Evolutionary conservation across 2,113 vertebrate species (phyloP), one percentile per base, ranked within the genome.

Genomic region (Tetrao urogallus): DNA sequence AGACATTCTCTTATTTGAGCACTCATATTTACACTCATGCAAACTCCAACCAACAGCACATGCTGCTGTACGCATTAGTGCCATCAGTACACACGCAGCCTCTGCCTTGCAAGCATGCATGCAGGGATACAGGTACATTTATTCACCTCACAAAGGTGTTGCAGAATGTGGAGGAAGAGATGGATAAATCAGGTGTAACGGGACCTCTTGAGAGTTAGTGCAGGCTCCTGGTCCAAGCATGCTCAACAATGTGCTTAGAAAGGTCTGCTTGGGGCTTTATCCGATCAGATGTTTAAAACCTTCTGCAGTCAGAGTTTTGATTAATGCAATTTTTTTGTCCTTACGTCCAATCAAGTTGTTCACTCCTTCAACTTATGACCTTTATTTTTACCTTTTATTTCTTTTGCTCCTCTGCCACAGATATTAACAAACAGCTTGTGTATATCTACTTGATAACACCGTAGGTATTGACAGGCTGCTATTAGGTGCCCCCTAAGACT

Each of bases 1-100:
- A 43, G 72, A 75, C 67, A 6, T 71, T 50, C 82, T 63, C 67
- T 50, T 78, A 3, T 8, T 24, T 34, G 79, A 45, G 48, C 8
- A 18, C 15, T 0, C 2, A 0, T 2, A 0, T 1, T n/a, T 54
- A 6, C 1, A 0, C 18, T 56, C 45, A 6, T 34, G 36, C 52
- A 52, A 25, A 54, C 3, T 6, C 66, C 78, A 63, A 0, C 25
- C 61, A 28, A 27, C 61, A 40, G 38, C 38, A 28, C 25, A 8
- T 64, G 61, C 78, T 66, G 70, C 22, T 42, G 1, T 1, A 19
- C 70, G 18, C 14, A 1, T n/a, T 40, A 38, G 19, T 11, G 58
- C 52, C 63, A 38, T 57, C 3, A 1, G 24, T 4, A 2, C 2
- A 0, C 4, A 0, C 5, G 21, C 7, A 2, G 17, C 32, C 30